A percentile compares a stretch with the other conserved stretches of the same genome.
These are phyloP conservation scores for Propsilocerus akamusi DNA, from an alignment of 1,140 invertebrate genomes.

Conservation along the genomic window DNA sequence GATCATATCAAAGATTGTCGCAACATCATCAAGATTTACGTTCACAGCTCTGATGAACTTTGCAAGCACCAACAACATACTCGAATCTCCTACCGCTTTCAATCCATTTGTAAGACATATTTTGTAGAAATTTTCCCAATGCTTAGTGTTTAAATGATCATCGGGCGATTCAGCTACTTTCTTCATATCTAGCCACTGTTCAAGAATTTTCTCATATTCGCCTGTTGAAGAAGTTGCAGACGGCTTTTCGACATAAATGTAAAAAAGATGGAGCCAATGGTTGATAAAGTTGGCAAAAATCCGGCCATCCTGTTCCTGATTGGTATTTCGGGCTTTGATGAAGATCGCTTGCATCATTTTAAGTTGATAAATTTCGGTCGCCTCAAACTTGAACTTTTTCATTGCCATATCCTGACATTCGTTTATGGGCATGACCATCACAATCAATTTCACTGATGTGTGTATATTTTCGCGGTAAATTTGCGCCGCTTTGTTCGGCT, in stretches of 20 bases:
- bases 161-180: conserved; percentile 26
- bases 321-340: conserved; percentile 23
- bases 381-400: conserved; percentile 37
- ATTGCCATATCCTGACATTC: conserved; percentile 30
- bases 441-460: conserved; percentile 29
- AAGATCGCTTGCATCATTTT: conserved; percentile 31
- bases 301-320: conserved; percentile 14
- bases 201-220: conserved; percentile 25
- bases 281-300: conserved; percentile 31
- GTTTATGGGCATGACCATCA: conserved; percentile 30
- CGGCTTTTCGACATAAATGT: conserved; percentile 32
- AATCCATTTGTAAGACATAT: conserved; percentile 40
- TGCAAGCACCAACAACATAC: conserved; percentile 33
- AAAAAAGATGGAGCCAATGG: conserved; percentile 31
- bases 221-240: conserved; percentile 12
- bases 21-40: conserved; percentile 27
- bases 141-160: conserved; percentile 11
- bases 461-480: conserved; percentile 31
- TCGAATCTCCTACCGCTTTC: conserved; percentile 25
- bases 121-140: conserved; percentile 45
- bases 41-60: conserved; percentile 28
- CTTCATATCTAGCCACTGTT: conserved; percentile 18
- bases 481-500: conserved; percentile 40
- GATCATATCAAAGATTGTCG: conserved; percentile 48
- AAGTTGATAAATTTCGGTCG: conserved; percentile 31